Base-by-base conservation (phyloP, 2,113 vertebrate genomes). In the Heliornis fulica region DNA sequence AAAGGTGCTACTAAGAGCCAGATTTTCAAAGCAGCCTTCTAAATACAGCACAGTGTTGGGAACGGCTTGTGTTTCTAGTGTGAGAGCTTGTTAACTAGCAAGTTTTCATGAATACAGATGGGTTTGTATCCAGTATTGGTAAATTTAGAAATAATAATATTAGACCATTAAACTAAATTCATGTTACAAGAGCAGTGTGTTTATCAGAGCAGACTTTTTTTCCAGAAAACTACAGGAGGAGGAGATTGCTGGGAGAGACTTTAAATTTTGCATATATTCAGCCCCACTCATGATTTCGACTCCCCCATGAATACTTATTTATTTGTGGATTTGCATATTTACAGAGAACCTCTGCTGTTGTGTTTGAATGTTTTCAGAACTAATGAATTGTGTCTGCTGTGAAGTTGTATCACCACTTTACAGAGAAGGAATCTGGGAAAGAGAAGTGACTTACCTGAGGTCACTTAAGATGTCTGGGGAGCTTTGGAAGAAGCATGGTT, bases 1-100 rank as follows among this genome's bases (percentile, higher is more conserved):
- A 61, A 92, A 96, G 96, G 96, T 97, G 88, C 93, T 87, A 40
- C 53, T 90, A 65, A 87, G 83, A 77, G 83, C 72, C 86, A 72
- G n/a, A 57, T 84, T 95, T 92, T 92, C 83, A 84, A 84, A 68
- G 65, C 69, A 69, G 53, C 48, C 57, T 96, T 93, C 83, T 94
- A 84, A 95, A 88, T 89, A 68, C 53, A 84, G 87, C 80, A 10
- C 2, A 3, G 34, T 72, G 69, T 75, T 75, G 77, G 90, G 75
- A 96, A 63, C 32, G 28, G 38, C 82, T 83, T 69, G 83, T 92
- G 81, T 78, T 83, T 78, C 43, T 56, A 9, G 34, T 68, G 78
- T 1, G 5, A 82, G 36, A 64, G 64, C 60, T 92, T 46, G 45
- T 80, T 56, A 93, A 78, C 48, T 41, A 64, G 53, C 76, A 87